Evolutionary conservation across 2,113 vertebrate species (phyloP).

Genomic region (Clarias gariepinus): DNA sequence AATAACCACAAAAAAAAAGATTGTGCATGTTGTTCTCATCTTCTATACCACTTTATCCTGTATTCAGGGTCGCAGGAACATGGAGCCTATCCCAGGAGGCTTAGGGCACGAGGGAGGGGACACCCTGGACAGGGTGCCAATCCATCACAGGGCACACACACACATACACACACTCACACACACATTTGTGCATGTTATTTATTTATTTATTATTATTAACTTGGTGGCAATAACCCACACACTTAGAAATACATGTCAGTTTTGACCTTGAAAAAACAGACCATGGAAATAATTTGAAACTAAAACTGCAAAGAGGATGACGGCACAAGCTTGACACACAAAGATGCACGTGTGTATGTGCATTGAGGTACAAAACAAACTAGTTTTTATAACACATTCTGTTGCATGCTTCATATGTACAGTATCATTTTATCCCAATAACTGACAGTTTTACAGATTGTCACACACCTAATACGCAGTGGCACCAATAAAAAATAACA

Average conservation of each 20-base stretch:
- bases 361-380: neutral
- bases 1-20: neutral
- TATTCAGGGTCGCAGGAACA: too few relatives aligned
- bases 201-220: too few relatives aligned
- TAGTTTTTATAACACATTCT: conserved; percentile 1
- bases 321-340: neutral
- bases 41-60: too few relatives aligned
- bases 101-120: too few relatives aligned
- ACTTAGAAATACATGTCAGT: neutral
- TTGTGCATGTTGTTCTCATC: neutral
- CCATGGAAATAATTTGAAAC: neutral
- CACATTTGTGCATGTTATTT: too few relatives aligned
- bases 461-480: neutral
- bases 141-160: too few relatives aligned
- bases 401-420: neutral
- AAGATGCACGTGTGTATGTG: neutral
- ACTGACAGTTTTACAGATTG: neutral
- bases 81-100: too few relatives aligned
- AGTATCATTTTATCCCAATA: neutral
- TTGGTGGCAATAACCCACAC: neutral
- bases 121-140: too few relatives aligned
- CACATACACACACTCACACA: too few relatives aligned
- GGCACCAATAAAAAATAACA: neutral
- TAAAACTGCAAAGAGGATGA: neutral
- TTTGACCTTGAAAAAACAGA: neutral